phyloP scores from a whole-genome alignment of 2,888 invertebrate genomes.

The Cerastoderma edule region DNA sequence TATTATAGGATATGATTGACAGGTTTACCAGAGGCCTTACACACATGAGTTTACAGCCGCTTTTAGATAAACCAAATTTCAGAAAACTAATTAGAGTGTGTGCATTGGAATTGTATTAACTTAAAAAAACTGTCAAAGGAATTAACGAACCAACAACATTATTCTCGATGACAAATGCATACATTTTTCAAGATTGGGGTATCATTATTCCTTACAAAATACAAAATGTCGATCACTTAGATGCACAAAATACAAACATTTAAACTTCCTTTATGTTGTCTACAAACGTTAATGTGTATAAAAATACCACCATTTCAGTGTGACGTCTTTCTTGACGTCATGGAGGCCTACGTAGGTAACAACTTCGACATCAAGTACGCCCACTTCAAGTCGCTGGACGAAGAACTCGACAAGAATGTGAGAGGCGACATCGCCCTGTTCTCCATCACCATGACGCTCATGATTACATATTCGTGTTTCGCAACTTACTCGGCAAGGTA shows the following conservation, averaged over 20 bases:
- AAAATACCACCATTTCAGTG: constrained; percentile 8
- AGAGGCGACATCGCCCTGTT: constrained; percentile 51
- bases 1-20: too few relatives aligned
- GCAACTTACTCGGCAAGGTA: constrained; percentile 41
- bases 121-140: not conserved
- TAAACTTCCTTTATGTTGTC: not conserved
- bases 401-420: constrained; percentile 53
- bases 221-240: not conserved
- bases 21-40: too few relatives aligned
- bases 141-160: not conserved
- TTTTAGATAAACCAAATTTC: too few relatives aligned
- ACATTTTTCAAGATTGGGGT: too few relatives aligned
- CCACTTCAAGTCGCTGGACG: constrained; percentile 43
- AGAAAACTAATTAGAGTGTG: too few relatives aligned
- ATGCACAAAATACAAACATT: not conserved
- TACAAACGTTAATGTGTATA: not conserved
- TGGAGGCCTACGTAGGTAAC: constrained; percentile 13
- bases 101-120: too few relatives aligned
- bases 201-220: too few relatives aligned
- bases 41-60: too few relatives aligned
- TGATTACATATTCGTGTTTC: constrained; percentile 57
- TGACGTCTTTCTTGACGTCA: not conserved
- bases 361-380: constrained; percentile 46
- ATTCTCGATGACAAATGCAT: too few relatives aligned
- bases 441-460: constrained; percentile 52